These are phyloP conservation scores for Slavum lentiscoides DNA, from an alignment of 2,888 invertebrate species.

Conservation along the genomic window DNA sequence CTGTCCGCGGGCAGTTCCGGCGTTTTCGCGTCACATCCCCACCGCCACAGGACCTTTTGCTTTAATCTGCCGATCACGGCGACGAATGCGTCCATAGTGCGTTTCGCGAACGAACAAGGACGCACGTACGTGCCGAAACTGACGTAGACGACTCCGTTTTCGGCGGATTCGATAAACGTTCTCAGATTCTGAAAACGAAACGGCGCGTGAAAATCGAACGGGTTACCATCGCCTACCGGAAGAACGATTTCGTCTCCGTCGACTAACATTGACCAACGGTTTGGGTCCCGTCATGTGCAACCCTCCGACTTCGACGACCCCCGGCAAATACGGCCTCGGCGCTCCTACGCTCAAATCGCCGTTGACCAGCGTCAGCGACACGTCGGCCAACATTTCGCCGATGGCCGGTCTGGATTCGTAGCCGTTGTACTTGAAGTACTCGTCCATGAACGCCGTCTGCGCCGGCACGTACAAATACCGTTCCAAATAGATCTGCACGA, in stretches of 20 bases:
- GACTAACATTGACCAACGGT: constrained; percentile 28
- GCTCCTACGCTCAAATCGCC: constrained; percentile 10
- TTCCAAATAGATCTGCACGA: constrained; percentile 14
- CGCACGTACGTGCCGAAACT: constrained; percentile 43
- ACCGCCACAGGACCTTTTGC: constrained; percentile 36
- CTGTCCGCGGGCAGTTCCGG: background rate
- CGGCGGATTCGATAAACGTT: constrained; percentile 38
- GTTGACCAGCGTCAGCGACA: constrained; percentile 42
- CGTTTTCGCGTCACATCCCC: background rate
- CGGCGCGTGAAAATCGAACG: background rate
- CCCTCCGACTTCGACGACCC: constrained; percentile 48
- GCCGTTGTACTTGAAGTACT: background rate
- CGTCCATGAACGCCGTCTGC: background rate
- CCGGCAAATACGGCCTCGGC: constrained; percentile 32
- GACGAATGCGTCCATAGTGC: constrained; percentile 3
- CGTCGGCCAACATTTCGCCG: constrained; percentile 37
- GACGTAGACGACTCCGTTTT: constrained; percentile 42
- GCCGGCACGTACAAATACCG: constrained; percentile 1
- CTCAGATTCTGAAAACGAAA: constrained; percentile 1
- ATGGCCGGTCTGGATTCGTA: constrained; percentile 24
- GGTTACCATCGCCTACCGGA: no score
- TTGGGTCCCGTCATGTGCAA: constrained; percentile 40
- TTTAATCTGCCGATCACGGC: constrained; percentile 13
- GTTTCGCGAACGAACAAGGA: background rate
- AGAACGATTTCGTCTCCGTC: no score